These are phyloP conservation scores for Gymnorhina tibicen DNA, from an alignment of 2,113 vertebrate species.

Conservation along the genomic window DNA sequence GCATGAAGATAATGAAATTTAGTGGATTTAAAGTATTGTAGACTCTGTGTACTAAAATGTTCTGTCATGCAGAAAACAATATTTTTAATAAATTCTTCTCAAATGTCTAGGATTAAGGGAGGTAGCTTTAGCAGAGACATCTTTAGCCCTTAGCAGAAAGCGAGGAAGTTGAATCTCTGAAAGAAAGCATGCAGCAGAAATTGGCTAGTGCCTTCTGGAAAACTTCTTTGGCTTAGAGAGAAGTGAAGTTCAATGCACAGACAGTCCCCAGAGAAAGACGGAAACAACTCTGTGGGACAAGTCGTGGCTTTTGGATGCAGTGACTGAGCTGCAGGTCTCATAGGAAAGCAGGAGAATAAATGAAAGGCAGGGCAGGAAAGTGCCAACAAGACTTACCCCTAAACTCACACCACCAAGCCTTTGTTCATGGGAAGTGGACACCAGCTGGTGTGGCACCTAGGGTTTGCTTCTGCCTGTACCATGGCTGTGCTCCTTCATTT, in stretches of 20 bases:
- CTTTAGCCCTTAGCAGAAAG: background rate
- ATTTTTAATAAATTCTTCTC: background rate
- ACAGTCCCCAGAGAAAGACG: background rate
- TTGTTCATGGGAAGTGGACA: background rate
- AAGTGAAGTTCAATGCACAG: background rate
- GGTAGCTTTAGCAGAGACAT: background rate
- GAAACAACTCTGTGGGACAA: background rate
- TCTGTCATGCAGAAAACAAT: background rate
- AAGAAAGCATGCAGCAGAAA: background rate
- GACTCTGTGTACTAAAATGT: background rate
- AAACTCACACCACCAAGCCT: background rate
- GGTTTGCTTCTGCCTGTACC: background rate
- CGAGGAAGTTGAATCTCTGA: background rate
- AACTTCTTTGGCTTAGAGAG: background rate
- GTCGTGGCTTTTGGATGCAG: background rate
- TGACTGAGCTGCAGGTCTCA: background rate
- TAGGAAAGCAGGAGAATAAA: background rate
- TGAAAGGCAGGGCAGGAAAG: background rate
- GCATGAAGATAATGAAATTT: background rate
- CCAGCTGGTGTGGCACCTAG: background rate
- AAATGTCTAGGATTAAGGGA: background rate
- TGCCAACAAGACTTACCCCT: accelerated
- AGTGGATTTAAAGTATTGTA: background rate
- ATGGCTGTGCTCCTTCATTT: background rate
- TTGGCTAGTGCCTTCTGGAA: background rate